Conservation (phyloP, 2,113 vertebrate species). For the Rafetus swinhoei region DNA sequence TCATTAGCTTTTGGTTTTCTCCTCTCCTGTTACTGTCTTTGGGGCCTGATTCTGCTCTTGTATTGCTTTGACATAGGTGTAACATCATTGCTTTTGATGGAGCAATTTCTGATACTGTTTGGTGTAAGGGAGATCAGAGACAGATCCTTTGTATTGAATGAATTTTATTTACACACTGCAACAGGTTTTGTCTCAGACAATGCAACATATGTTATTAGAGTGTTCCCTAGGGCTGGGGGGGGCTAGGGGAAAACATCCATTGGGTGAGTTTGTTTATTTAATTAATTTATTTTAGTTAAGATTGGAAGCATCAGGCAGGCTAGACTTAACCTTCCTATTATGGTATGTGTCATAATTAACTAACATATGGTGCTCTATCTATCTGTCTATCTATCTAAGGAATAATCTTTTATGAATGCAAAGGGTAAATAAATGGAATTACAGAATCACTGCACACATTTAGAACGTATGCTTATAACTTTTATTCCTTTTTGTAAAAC, state of each 20-base stretch:
- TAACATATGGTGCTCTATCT: too few species aligned
- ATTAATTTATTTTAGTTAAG: conserved; percentile 9
- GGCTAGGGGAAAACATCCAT: neutral
- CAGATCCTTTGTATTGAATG: fast-evolving
- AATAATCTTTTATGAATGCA: neutral
- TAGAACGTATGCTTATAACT: neutral
- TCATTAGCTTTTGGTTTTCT: neutral
- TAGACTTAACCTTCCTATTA: conserved; percentile 10
- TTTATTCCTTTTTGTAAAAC: neutral
- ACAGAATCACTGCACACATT: fast-evolving
- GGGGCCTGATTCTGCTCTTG: neutral
- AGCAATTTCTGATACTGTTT: neutral
- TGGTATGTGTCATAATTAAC: neutral
- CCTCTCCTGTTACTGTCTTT: fast-evolving
- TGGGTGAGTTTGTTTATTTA: neutral
- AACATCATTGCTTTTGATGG: neutral
- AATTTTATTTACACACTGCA: neutral
- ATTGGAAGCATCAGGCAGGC: conserved; percentile 9
- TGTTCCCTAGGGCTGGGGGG: neutral
- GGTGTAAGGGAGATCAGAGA: fast-evolving
- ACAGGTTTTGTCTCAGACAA: neutral
- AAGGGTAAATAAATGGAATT: neutral
- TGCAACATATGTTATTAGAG: fast-evolving
- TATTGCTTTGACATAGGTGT: fast-evolving
- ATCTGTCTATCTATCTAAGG: too few species aligned